Conservation (phyloP, 1,140 invertebrate species). For the Drosophila teissieri region DNA sequence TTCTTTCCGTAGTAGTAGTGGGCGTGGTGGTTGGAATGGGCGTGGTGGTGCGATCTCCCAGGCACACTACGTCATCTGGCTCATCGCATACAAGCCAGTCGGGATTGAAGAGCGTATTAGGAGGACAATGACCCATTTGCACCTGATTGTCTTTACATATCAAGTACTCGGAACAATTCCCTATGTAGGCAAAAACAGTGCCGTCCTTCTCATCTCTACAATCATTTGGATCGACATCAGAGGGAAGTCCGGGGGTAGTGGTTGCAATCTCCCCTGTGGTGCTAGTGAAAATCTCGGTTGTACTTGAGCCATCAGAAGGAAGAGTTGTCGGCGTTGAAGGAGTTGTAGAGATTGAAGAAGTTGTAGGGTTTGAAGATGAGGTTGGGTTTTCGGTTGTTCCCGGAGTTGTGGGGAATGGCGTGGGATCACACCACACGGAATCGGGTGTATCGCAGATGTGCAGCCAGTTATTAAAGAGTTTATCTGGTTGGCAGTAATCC, state of each 20-base stretch:
- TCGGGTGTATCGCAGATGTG: slow-evolving; percentile 69
- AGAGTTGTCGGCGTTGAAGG: background rate
- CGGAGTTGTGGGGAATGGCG: slow-evolving; percentile 45
- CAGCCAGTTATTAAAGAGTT: slow-evolving; percentile 51
- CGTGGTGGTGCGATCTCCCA: slow-evolving; percentile 61
- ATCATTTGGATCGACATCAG: slow-evolving; percentile 49
- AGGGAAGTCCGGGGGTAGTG: slow-evolving; percentile 45
- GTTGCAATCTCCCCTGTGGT: slow-evolving; percentile 26
- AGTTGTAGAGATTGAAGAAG: slow-evolving; percentile 3
- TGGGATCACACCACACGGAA: slow-evolving; percentile 46
- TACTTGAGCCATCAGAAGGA: slow-evolving; percentile 6
- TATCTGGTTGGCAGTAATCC: slow-evolving; percentile 59
- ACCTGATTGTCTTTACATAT: slow-evolving; percentile 46
- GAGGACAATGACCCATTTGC: slow-evolving; percentile 43
- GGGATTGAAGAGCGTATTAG: slow-evolving; percentile 57
- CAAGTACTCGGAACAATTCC: slow-evolving; percentile 63
- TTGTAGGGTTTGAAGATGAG: background rate
- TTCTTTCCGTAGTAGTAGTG: slow-evolving; percentile 35
- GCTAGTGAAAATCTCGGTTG: slow-evolving; percentile 4
- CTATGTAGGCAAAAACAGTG: slow-evolving; percentile 50
- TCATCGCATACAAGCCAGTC: slow-evolving; percentile 57
- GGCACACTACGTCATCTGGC: slow-evolving; percentile 51
- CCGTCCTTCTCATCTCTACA: slow-evolving; percentile 35
- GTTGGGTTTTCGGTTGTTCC: slow-evolving; percentile 8
- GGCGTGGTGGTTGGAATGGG: slow-evolving; percentile 29